Evolutionary conservation across 2,888 invertebrate species (phyloP).

Genomic region (Glaucopsyche alexis): DNA sequence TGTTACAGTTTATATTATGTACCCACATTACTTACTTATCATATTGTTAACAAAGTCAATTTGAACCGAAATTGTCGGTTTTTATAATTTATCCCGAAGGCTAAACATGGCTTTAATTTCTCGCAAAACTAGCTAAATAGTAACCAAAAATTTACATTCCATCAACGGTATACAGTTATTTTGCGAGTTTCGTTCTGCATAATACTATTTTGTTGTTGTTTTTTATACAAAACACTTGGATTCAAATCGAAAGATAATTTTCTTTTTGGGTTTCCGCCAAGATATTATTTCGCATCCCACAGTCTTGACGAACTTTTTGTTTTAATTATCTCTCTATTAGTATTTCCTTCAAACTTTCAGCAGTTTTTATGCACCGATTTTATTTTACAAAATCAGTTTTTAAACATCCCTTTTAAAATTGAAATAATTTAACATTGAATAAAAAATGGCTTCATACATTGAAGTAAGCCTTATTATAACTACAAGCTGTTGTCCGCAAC

Average conservation of each 20-base stretch:
- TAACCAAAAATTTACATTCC: background rate
- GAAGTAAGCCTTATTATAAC: no score
- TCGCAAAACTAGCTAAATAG: no score
- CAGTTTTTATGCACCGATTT: background rate
- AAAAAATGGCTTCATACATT: no score
- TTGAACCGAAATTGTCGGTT: no score
- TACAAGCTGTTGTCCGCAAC: no score
- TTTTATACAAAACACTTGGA: constrained; percentile 11
- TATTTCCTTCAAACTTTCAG: background rate
- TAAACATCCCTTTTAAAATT: no score
- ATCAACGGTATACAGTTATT: background rate
- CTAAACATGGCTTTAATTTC: no score
- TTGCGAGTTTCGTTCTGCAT: background rate
- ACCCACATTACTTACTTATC: background rate
- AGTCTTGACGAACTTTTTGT: background rate
- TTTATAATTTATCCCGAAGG: no score
- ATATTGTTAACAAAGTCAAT: no score
- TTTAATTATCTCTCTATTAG: constrained; percentile 19
- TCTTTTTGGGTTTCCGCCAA: constrained; percentile 26
- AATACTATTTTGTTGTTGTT: background rate
- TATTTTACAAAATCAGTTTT: background rate
- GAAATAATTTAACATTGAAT: no score
- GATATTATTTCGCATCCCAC: background rate
- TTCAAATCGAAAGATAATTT: constrained; percentile 19
- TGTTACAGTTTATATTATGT: background rate